phyloP scores from a whole-genome alignment of 2,888 invertebrate genomes.

The Bimastos eiseni region DNA sequence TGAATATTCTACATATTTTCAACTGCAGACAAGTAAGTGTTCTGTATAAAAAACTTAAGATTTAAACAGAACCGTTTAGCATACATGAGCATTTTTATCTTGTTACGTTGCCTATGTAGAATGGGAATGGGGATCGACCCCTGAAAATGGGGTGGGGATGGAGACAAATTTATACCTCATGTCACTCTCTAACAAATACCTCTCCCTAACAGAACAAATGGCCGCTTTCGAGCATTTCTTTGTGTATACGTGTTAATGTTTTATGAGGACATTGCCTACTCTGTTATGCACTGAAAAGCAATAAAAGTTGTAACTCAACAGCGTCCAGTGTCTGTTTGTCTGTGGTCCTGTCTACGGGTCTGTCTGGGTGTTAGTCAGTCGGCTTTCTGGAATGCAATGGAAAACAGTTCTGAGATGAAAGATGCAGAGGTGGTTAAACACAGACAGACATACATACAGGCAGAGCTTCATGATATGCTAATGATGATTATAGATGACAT shows the following conservation, averaged over 20 bases:
- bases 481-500: too few species aligned
- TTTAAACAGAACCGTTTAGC: too few species aligned
- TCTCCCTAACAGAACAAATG: neutral
- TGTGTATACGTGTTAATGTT: neutral
- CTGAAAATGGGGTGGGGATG: too few species aligned
- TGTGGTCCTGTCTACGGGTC: neutral
- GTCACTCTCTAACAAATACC: too few species aligned
- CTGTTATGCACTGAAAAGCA: neutral
- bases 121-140: too few species aligned
- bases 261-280: neutral
- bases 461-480: too few species aligned
- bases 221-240: neutral
- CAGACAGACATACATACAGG: neutral
- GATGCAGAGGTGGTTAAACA: neutral
- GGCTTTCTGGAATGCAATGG: neutral
- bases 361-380: neutral
- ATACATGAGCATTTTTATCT: too few species aligned
- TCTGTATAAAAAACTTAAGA: too few species aligned
- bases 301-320: neutral
- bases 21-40: too few species aligned
- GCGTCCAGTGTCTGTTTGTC: neutral
- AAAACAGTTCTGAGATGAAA: neutral
- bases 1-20: too few species aligned
- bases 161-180: too few species aligned
- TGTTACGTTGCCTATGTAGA: too few species aligned